Conservation (phyloP, 2,888 invertebrate genomes). For the Synergus umbraculus region DNA sequence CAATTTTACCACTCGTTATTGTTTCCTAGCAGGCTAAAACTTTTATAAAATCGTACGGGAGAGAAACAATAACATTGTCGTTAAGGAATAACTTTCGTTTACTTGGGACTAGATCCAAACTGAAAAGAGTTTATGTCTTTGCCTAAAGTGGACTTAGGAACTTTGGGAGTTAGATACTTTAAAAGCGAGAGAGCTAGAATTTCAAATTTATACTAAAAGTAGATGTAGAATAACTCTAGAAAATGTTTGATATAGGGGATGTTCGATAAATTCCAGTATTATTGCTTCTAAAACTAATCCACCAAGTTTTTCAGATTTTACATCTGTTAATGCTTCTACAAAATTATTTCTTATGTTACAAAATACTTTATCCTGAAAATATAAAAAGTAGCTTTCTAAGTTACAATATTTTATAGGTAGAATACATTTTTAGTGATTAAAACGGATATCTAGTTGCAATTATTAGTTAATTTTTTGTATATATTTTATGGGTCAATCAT, state of each 20-base stretch:
- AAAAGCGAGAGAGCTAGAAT: not conserved
- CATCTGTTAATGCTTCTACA: not conserved
- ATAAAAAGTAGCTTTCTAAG: too few relatives aligned
- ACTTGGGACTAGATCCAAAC: not conserved
- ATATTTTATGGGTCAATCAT: not conserved
- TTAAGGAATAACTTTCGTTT: constrained; percentile 17
- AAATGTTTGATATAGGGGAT: not conserved
- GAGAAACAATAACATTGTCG: constrained; percentile 9
- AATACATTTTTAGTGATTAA: not conserved
- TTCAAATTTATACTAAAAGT: constrained; percentile 12
- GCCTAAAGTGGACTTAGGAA: constrained; percentile 27
- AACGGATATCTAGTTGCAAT: too few relatives aligned
- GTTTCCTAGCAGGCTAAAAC: not conserved
- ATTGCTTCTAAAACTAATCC: not conserved
- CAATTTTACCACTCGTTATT: not conserved
- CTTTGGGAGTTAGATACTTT: constrained; percentile 11
- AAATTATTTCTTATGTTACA: not conserved
- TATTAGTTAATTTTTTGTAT: not conserved
- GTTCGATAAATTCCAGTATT: not conserved
- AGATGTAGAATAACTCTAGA: not conserved
- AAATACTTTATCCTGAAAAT: not conserved
- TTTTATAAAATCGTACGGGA: not conserved
- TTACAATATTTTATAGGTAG: not conserved
- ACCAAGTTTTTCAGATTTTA: not conserved
- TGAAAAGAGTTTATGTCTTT: constrained; percentile 18